phyloP scores from a whole-genome alignment of 2,888 invertebrate genomes.

The Oxytorus armatus region DNA sequence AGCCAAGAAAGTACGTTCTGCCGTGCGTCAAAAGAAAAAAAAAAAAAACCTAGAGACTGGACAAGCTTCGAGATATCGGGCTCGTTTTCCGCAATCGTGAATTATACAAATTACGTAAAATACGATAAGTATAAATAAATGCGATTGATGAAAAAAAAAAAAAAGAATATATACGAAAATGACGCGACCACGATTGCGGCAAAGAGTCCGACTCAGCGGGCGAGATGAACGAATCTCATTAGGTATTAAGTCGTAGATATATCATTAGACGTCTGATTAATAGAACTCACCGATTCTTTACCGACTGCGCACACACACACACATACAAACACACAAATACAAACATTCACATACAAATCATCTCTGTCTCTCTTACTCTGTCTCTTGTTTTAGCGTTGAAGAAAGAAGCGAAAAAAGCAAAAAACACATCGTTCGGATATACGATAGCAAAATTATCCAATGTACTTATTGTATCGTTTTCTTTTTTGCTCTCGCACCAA shows the following conservation, averaged over 20 bases:
- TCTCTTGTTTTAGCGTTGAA: constrained; percentile 31
- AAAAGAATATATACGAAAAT: constrained; percentile 2
- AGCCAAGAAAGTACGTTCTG: constrained; percentile 71
- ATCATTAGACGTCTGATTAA: constrained; percentile 78
- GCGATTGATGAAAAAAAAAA: constrained; percentile 3
- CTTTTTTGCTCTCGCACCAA: constrained; percentile 30
- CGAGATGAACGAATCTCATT: constrained; percentile 81
- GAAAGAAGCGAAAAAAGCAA: neutral
- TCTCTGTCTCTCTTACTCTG: constrained; percentile 37
- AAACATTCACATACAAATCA: constrained; percentile 15
- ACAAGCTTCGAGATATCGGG: constrained; percentile 82
- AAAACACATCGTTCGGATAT: constrained; percentile 44
- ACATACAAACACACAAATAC: constrained; percentile 1
- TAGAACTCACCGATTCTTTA: constrained; percentile 71
- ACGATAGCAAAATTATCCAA: constrained; percentile 45
- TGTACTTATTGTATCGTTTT: constrained; percentile 55
- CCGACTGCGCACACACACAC: constrained; percentile 56
- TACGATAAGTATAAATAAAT: constrained; percentile 67
- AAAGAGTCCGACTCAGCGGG: constrained; percentile 81
- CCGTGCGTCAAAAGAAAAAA: constrained; percentile 75
- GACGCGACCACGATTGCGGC: constrained; percentile 66
- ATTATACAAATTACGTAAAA: constrained; percentile 66
- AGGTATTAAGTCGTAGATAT: constrained; percentile 79
- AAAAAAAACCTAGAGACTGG: constrained; percentile 79
- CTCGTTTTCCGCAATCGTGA: constrained; percentile 72